phyloP scores from a whole-genome alignment of 2,888 invertebrate species.

The Plemyria rubiginata region DNA sequence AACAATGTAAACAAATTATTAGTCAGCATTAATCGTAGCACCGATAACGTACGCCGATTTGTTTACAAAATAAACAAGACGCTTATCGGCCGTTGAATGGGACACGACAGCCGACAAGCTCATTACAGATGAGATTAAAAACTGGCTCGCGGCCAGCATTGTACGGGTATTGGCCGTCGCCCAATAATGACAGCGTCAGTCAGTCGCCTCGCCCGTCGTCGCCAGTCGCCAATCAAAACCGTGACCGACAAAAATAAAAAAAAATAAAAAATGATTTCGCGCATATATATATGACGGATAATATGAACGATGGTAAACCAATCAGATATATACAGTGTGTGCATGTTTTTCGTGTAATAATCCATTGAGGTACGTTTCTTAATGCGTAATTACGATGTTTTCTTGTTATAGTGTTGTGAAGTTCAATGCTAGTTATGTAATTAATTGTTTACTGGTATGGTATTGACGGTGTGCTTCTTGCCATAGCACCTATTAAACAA shows the following conservation, averaged over 20 bases:
- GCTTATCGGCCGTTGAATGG: constrained; percentile 56
- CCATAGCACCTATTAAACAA: constrained; percentile 1
- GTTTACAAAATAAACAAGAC: constrained; percentile 77
- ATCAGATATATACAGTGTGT: constrained; percentile 50
- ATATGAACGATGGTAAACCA: constrained; percentile 71
- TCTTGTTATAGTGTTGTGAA: constrained; percentile 50
- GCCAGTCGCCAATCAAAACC: constrained; percentile 50
- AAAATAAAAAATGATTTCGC: constrained; percentile 65
- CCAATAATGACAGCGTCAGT: constrained; percentile 65
- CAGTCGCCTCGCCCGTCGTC: constrained; percentile 56
- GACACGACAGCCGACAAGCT: constrained; percentile 28
- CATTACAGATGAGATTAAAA: constrained; percentile 28
- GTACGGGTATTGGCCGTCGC: constrained; percentile 42
- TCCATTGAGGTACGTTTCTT: constrained; percentile 45
- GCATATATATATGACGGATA: constrained; percentile 67
- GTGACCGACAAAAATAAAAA: constrained; percentile 51
- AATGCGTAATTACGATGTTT: constrained; percentile 54
- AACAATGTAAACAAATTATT: constrained; percentile 36
- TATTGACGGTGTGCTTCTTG: constrained; percentile 5
- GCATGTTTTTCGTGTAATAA: constrained; percentile 52
- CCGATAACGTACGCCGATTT: constrained; percentile 59
- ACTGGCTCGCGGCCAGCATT: constrained; percentile 1
- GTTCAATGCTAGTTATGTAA: constrained; percentile 74
- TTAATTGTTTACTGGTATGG: constrained; percentile 46
- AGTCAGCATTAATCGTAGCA: constrained; percentile 27